phyloP scores from a whole-genome alignment of 2,113 vertebrate genomes.

The Myiozetetes cayanensis region DNA sequence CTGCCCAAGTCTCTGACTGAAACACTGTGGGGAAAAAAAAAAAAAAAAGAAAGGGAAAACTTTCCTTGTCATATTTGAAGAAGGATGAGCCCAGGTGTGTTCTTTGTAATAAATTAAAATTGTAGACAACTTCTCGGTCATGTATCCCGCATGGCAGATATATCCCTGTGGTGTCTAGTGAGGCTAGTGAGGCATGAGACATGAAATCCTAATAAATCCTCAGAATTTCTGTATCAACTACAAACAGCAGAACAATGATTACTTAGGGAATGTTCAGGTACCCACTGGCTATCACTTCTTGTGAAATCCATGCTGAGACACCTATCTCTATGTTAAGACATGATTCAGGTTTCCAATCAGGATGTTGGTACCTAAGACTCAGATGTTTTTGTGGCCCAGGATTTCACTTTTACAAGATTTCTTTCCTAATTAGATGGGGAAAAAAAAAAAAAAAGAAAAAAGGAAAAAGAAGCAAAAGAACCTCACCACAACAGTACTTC shows the following conservation, averaged over 20 bases:
- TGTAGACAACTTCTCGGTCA: neutral
- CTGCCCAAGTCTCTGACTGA: neutral
- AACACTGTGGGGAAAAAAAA: neutral
- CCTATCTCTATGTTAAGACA: neutral
- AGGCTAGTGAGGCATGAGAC: neutral
- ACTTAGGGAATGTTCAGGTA: neutral
- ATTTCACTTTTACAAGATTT: neutral
- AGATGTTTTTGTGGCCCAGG: neutral
- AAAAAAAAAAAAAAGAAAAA: too few relatives aligned
- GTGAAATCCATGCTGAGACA: neutral
- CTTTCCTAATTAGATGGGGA: neutral
- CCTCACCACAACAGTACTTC: neutral
- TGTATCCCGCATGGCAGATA: neutral
- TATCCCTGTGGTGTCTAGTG: neutral
- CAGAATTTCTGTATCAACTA: neutral
- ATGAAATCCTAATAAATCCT: neutral
- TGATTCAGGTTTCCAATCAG: neutral
- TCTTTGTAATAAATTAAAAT: neutral
- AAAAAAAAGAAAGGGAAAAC: neutral
- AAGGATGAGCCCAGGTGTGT: neutral
- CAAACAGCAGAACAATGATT: neutral
- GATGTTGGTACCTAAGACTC: neutral
- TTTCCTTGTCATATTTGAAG: neutral
- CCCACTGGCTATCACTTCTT: neutral
- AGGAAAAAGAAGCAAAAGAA: too few relatives aligned